phyloP scores from a whole-genome alignment of 2,113 vertebrate species.

The Tetrao urogallus region DNA sequence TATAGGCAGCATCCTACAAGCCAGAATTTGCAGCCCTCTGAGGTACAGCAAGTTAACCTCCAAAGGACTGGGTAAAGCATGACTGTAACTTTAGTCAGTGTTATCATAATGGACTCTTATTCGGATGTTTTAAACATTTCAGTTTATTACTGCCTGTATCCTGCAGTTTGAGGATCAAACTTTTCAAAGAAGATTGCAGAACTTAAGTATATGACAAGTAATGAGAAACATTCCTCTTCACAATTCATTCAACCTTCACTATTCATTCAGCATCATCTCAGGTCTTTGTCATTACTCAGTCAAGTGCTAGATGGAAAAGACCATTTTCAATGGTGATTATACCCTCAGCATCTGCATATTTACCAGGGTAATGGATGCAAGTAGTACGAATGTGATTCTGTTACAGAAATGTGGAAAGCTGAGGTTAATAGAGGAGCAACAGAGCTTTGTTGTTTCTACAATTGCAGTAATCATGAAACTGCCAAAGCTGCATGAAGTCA shows the following conservation, averaged over 20 bases:
- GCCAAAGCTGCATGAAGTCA: neutral
- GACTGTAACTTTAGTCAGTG: neutral
- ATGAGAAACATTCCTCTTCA: neutral
- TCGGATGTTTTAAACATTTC: neutral
- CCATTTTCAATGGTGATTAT: neutral
- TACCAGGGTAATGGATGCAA: neutral
- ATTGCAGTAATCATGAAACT: neutral
- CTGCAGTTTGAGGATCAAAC: neutral
- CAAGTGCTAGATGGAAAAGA: neutral
- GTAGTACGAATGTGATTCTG: neutral
- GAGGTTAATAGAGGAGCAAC: neutral
- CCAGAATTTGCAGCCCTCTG: neutral
- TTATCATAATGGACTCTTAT: neutral
- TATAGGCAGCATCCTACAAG: neutral
- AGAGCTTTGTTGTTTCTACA: neutral
- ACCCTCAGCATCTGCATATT: neutral
- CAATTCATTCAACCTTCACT: neutral
- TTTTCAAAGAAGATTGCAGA: neutral
- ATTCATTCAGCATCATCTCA: accelerated
- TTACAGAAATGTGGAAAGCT: neutral
- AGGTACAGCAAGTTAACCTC: neutral
- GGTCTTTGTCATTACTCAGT: neutral
- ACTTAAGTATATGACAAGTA: neutral
- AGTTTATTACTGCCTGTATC: neutral
- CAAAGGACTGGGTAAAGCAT: neutral